Evolutionary conservation across 2,888 invertebrate species (phyloP), one percentile per base, ranked within the genome.

Genomic region (Litoditis marina): DNA sequence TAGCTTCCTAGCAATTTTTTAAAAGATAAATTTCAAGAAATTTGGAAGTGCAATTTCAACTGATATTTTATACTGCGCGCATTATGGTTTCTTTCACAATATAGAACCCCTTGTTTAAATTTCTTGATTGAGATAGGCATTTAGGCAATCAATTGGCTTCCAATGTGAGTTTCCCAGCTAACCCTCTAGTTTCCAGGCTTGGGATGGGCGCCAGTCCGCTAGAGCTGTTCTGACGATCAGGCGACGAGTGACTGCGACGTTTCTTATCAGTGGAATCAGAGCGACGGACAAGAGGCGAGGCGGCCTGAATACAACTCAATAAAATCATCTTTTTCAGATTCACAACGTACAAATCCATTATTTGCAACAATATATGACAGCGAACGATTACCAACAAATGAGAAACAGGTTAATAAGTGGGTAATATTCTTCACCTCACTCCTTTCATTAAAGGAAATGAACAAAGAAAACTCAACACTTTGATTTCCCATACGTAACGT

Each of bases 221-320:
- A 49, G 25, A 55, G 2, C 47, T 34, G 31, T 32, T 34, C 22
- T 57, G 57, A 32, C 50, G 36, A 7, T 49, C 49, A 19, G 59
- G 59, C 5, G 59, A 59, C n/a, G 61, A 61, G 54, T 55, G 55
- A 34, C 61, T 61, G 31, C 61, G 54, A 31, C 61, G 61, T n/a
- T 55, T 46, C 19, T 49, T 44, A 11, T 55, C 44, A 27, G 42
- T 42, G 4, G 57, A 63, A 22, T 63, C 61, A 25, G 60, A 31
- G 16, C 63, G 42, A n/a, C 63, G 56, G 16, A 61, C 8, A 39
- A 55, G 42, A 5, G 61, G 61, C 8, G 61, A 60, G 27, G 52
- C 60, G 13, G 52, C 22, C 22, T 27, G 1, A 30, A 32, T 22
- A 56, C 28, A 32, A n/a, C 4, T 42, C n/a, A 55, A 36, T 32